Evolutionary conservation across 1,140 invertebrate species (phyloP), one percentile per base, ranked within the genome.

Genomic region (Schlechtendalia chinensis): DNA sequence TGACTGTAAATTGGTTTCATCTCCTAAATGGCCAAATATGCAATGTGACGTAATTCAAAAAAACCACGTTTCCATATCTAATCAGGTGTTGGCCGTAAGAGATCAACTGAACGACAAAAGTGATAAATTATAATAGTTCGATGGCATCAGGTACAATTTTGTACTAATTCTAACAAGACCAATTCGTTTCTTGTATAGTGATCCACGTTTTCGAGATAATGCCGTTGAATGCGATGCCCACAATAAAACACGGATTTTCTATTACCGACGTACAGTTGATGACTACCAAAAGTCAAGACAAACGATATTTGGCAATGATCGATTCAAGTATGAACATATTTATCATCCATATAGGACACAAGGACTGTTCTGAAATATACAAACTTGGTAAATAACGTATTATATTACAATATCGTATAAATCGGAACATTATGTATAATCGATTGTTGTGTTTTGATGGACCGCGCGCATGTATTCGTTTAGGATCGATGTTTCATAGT

Each of bases 81-180:
- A 91, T 80, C 95, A 98, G 85, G 91, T 92, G 1, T 86, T 97
- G 45, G 94, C 93, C 58, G 88, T 95, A n/a, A 88, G 93, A 77
- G 93, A 96, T 87, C 91, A 93, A 84, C 88, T 86, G 59, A 93
- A 96, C 86, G 87, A 90, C 81, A 96, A 94, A 90, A 84, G 93
- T 94, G 88, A 59, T 22, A 45, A 58, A 14, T 45, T 11, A 6
- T 8, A 14, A 19, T 65, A 54, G 16, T 54, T 19, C 19, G 32
- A 39, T 8, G 8, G 8, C 8, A 39, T 39, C 8, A 39, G 3
- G 32, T 54, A 54, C 19, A 12, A 47, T 47, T 69, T 69, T 6
- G 6, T 69, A 71, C 6, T 22, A 4, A 39, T 4, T 1, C 8
- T 5, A 47, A 27, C 4, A 71, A 50, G 10, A 27, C 8, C 27